Percentiles rank a stretch among this genome's conserved stretches.
These are phyloP conservation scores for Galeopterus variegatus DNA, from an alignment of 2,113 vertebrate genomes.

Conservation along the genomic window DNA sequence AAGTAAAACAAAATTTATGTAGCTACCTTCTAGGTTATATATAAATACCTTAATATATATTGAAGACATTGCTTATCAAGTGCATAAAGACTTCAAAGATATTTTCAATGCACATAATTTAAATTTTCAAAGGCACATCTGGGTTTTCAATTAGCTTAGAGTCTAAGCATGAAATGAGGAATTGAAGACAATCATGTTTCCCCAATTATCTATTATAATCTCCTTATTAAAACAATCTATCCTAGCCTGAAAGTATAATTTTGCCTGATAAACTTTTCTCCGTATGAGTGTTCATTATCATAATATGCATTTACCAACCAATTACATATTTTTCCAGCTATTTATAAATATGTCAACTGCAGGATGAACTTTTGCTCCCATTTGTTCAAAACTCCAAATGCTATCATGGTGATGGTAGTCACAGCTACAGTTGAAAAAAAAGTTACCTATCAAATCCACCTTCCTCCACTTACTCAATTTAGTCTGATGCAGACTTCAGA, in stretches of 20 bases:
- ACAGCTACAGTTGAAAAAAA: neutral
- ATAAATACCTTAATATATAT: neutral
- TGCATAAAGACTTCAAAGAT: neutral
- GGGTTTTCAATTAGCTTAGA: slow-evolving; percentile 2
- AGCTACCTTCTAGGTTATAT: neutral
- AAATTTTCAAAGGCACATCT: neutral
- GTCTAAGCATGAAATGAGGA: neutral
- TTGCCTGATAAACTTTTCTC: neutral
- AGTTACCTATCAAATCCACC: neutral
- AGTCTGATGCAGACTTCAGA: neutral
- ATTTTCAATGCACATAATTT: neutral
- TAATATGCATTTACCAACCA: neutral
- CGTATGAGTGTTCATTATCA: neutral
- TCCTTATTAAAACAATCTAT: slow-evolving; percentile 36
- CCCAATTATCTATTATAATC: slow-evolving; percentile 1
- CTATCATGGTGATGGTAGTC: neutral
- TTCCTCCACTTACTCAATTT: neutral
- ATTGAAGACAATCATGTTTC: neutral
- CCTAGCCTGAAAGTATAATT: neutral
- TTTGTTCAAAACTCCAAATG: neutral
- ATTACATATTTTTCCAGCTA: neutral
- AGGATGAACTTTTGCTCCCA: neutral
- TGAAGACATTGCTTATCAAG: slow-evolving; percentile 3
- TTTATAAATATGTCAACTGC: neutral
- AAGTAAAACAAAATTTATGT: neutral